phyloP scores from a whole-genome alignment of 2,113 vertebrate genomes.

The Ictidomys tridecemlineatus region DNA sequence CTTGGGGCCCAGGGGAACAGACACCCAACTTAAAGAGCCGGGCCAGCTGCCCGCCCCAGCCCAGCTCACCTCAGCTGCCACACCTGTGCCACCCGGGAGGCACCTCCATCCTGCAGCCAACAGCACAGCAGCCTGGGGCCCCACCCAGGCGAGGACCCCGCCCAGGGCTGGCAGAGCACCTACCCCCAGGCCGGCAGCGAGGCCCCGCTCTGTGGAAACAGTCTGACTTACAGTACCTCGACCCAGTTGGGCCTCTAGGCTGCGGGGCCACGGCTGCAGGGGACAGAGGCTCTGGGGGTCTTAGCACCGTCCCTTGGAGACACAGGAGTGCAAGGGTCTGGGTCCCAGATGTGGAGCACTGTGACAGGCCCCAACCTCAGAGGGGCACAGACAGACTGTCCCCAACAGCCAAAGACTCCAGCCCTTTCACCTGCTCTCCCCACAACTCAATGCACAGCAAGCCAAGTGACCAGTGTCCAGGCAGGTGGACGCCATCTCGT shows the following conservation, averaged over 20 bases:
- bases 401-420: neutral
- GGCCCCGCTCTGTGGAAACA: neutral
- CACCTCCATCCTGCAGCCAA: no score
- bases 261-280: no score
- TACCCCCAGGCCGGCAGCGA: fast-evolving
- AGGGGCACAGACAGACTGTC: neutral
- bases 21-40: no score
- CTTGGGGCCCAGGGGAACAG: no score
- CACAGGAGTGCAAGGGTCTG: neutral
- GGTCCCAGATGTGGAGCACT: neutral
- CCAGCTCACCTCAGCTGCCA: neutral
- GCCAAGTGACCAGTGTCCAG: fast-evolving
- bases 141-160: fast-evolving
- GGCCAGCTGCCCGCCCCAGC: neutral
- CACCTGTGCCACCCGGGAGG: fast-evolving
- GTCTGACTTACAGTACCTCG: neutral
- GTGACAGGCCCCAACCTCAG: neutral
- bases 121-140: neutral
- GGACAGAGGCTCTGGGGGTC: neutral
- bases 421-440: neutral
- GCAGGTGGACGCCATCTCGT: fast-evolving
- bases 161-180: fast-evolving
- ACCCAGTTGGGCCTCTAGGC: neutral
- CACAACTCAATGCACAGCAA: fast-evolving
- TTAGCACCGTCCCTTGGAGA: fast-evolving